phyloP scores from a whole-genome alignment of 2,797 vertebrate genomes.

The Sebastes diploproa region DNA sequence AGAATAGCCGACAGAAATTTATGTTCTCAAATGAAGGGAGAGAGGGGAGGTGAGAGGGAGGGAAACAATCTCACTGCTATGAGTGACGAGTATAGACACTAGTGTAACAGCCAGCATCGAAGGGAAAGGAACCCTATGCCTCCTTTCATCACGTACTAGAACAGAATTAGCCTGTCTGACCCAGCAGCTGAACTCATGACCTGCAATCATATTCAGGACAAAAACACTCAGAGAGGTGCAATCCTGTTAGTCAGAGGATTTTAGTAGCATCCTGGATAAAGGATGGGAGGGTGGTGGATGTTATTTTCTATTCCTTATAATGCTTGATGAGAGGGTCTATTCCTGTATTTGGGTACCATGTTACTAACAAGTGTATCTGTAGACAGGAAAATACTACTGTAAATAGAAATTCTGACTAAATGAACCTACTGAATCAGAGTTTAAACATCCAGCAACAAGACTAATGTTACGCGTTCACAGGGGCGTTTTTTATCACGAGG shows the following conservation, averaged over 20 bases:
- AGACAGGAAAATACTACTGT: background rate
- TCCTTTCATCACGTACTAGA: constrained; percentile 15
- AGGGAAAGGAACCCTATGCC: background rate
- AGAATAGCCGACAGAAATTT: constrained; percentile 57
- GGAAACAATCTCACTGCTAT: constrained; percentile 27
- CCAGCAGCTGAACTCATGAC: constrained; percentile 21
- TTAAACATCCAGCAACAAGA: constrained; percentile 5
- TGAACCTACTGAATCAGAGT: background rate
- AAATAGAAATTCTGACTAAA: constrained; percentile 7
- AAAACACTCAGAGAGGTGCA: background rate
- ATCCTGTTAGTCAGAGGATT: constrained; percentile 13
- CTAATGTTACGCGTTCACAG: fast-evolving
- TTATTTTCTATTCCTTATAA: constrained; percentile 14
- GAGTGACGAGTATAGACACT: constrained; percentile 17
- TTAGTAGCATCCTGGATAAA: background rate
- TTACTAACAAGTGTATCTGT: background rate
- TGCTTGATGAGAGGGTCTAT: background rate
- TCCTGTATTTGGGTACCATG: background rate
- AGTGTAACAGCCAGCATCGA: constrained; percentile 9
- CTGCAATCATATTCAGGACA: constrained; percentile 14
- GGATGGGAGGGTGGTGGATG: background rate
- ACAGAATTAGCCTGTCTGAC: constrained; percentile 4
- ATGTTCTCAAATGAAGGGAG: constrained; percentile 13
- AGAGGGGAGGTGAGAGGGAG: background rate
- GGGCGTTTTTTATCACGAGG: too few relatives aligned